Evolutionary conservation across 2,888 invertebrate genomes (phyloP).

Genomic region (Pyrgus malvae): DNA sequence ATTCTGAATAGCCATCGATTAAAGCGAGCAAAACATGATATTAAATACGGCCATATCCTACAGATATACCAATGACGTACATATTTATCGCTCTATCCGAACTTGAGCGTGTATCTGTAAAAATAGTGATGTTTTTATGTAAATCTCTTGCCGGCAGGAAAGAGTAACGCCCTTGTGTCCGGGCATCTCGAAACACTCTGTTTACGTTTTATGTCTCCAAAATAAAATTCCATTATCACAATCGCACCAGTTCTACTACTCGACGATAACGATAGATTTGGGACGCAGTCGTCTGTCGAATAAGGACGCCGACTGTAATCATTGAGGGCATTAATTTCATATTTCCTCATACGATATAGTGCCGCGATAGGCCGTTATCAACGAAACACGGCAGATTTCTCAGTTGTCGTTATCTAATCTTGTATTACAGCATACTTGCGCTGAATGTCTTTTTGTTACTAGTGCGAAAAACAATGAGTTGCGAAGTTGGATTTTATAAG

Average conservation of each 20-base stretch:
- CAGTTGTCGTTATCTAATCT: constrained; percentile 35
- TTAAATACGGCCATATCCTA: no score
- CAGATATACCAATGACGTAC: constrained; percentile 7
- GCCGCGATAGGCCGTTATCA: constrained; percentile 32
- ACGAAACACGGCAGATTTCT: constrained; percentile 32
- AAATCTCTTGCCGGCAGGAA: constrained; percentile 44
- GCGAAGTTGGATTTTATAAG: neutral
- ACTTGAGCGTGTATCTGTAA: constrained; percentile 7
- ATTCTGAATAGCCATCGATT: no score
- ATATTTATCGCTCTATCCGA: constrained; percentile 14
- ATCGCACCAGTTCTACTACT: constrained; percentile 26
- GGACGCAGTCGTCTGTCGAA: constrained; percentile 36
- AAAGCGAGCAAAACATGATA: no score
- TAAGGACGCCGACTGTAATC: constrained; percentile 44
- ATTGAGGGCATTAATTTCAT: constrained; percentile 47
- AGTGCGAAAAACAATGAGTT: neutral
- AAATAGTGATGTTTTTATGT: constrained; percentile 26
- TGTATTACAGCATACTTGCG: constrained; percentile 23
- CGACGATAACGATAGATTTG: constrained; percentile 31
- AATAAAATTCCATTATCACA: constrained; percentile 46
- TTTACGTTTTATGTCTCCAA: constrained; percentile 58
- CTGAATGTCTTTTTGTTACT: constrained; percentile 12
- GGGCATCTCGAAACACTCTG: constrained; percentile 54
- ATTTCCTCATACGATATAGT: constrained; percentile 59
- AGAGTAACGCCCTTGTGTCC: constrained; percentile 70